A percentile compares a stretch with the other conserved stretches of the same genome.
Conservation (phyloP, 2,797 vertebrate species). For the Falco columbarius region DNA sequence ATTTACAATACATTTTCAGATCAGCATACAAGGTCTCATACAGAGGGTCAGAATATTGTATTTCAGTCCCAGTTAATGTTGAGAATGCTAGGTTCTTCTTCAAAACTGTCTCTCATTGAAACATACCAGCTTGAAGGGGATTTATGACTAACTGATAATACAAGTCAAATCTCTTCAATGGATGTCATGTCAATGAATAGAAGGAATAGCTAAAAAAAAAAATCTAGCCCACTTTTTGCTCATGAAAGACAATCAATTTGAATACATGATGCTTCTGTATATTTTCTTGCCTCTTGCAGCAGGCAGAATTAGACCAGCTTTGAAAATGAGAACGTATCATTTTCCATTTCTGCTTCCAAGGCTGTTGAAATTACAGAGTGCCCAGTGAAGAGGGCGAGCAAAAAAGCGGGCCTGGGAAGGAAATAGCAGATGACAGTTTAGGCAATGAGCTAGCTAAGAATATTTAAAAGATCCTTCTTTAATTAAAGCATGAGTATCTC, state of each 20-base stretch:
- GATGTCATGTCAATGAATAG: background rate
- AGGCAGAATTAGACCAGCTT: background rate
- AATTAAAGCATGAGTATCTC: background rate
- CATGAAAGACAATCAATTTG: background rate
- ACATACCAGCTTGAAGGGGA: background rate
- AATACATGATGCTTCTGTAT: background rate
- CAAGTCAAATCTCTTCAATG: background rate
- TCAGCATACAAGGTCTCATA: background rate
- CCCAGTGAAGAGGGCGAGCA: background rate
- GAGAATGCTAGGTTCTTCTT: background rate
- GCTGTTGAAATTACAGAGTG: background rate
- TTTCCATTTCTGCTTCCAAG: background rate
- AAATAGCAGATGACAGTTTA: background rate
- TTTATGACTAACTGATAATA: background rate
- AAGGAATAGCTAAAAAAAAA: background rate
- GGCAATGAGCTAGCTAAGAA: background rate
- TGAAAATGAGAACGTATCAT: background rate
- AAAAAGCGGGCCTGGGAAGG: background rate
- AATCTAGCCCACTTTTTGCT: background rate
- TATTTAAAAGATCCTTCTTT: background rate
- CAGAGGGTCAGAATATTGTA: background rate
- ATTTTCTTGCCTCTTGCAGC: background rate
- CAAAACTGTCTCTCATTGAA: background rate
- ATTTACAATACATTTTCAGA: background rate
- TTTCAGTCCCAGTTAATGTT: background rate